Conservation (phyloP, 2,888 invertebrate species). For the Ophion costatus region DNA sequence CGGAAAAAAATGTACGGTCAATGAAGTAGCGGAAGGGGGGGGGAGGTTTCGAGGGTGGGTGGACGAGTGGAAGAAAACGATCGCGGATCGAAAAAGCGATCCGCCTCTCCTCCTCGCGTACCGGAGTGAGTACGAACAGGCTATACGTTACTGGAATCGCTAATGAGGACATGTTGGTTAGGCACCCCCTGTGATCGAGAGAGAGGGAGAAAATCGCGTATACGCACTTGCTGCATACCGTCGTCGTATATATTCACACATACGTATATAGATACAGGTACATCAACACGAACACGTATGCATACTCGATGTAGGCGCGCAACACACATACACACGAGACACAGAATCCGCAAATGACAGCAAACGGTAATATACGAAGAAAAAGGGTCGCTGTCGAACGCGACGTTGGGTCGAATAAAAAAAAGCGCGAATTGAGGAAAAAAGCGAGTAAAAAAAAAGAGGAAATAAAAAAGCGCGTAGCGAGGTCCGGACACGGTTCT, state of each 20-base stretch:
- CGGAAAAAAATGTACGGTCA: constrained; percentile 26
- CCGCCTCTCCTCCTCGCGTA: constrained; percentile 46
- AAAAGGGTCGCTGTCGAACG: constrained; percentile 22
- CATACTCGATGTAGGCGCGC: background rate
- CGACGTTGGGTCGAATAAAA: constrained; percentile 9
- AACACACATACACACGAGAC: background rate
- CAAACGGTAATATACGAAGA: background rate
- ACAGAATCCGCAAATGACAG: background rate
- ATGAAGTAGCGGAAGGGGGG: background rate
- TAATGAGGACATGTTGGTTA: constrained; percentile 86
- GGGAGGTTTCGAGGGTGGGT: constrained; percentile 24
- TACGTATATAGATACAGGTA: background rate
- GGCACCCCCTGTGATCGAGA: constrained; percentile 74
- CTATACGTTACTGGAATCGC: constrained; percentile 82
- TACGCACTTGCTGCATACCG: constrained; percentile 68
- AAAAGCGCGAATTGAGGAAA: background rate
- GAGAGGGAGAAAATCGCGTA: constrained; percentile 63
- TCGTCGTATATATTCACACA: constrained; percentile 45
- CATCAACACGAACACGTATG: no score
- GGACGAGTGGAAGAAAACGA: constrained; percentile 52
- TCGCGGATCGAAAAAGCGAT: constrained; percentile 60
- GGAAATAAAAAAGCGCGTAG: background rate
- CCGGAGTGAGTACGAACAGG: constrained; percentile 79
- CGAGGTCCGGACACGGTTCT: background rate
- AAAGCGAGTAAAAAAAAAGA: background rate